These are phyloP conservation scores for Thinocorus orbignyianus DNA, from an alignment of 2,113 vertebrate genomes.

Conservation along the genomic window DNA sequence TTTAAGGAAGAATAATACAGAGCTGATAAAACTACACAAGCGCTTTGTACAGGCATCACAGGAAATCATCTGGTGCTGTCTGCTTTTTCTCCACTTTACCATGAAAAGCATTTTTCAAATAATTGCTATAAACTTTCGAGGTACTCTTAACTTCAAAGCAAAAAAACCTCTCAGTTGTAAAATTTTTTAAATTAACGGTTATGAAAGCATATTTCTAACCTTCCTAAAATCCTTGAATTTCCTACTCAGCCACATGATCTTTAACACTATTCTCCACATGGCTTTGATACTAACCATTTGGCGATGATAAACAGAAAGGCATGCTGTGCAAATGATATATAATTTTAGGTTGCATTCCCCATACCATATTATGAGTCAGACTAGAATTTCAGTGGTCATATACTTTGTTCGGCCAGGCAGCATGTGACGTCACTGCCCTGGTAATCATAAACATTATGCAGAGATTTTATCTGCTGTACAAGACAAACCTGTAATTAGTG, in stretches of 20 bases:
- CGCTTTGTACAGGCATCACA: background rate
- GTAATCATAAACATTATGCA: conserved; percentile 19
- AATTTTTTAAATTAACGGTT: background rate
- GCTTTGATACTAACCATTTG: background rate
- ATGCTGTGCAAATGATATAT: background rate
- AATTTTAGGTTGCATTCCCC: conserved; percentile 32
- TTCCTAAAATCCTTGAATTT: background rate
- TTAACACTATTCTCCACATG: background rate
- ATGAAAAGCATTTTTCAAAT: background rate
- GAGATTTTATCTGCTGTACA: conserved; percentile 6
- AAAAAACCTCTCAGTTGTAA: background rate
- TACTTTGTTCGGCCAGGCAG: background rate
- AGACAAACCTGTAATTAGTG: conserved; percentile 34
- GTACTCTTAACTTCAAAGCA: background rate
- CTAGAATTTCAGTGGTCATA: conserved; percentile 36
- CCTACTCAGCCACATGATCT: background rate
- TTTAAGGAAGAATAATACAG: background rate
- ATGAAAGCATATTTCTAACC: background rate
- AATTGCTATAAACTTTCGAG: background rate
- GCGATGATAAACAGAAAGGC: background rate
- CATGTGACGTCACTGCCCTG: background rate
- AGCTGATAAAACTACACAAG: background rate
- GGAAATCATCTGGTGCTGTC: background rate
- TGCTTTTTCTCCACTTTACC: background rate
- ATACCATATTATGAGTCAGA: background rate